A percentile compares a stretch with the other conserved stretches of the same genome.
Evolutionary conservation across 2,888 invertebrate genomes (phyloP).

Genomic region (Tyria jacobaeae): DNA sequence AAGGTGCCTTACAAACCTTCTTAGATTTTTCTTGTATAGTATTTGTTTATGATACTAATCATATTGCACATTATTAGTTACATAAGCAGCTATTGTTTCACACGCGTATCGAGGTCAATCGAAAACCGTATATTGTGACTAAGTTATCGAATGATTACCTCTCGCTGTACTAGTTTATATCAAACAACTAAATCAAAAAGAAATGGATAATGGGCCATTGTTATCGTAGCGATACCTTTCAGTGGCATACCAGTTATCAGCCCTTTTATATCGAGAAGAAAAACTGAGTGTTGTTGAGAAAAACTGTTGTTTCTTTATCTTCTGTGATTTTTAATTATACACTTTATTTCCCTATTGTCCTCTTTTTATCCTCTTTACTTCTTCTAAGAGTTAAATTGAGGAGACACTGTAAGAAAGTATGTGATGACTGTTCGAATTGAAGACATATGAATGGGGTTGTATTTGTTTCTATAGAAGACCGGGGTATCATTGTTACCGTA

Average conservation of each 20-base stretch:
- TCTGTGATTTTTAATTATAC: background rate
- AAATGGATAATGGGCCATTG: slow-evolving; percentile 9
- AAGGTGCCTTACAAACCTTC: background rate
- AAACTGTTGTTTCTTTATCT: background rate
- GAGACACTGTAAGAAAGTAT: background rate
- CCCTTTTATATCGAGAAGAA: background rate
- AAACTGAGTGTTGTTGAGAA: background rate
- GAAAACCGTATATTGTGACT: slow-evolving; percentile 19
- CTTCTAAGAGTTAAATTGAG: background rate
- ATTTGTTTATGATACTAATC: slow-evolving; percentile 24
- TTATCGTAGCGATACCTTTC: slow-evolving; percentile 7
- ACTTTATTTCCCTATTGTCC: too few relatives aligned
- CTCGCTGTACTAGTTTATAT: slow-evolving; percentile 12
- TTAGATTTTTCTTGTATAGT: too few relatives aligned
- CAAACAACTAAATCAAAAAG: slow-evolving; percentile 3
- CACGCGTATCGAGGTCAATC: slow-evolving; percentile 28
- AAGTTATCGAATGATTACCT: slow-evolving; percentile 22
- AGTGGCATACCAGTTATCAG: slow-evolving; percentile 2
- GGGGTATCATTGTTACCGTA: background rate
- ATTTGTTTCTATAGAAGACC: background rate
- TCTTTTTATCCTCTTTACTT: too few relatives aligned
- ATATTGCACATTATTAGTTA: slow-evolving; percentile 18
- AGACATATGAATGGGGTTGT: background rate
- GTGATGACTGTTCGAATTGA: background rate
- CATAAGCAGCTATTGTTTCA: slow-evolving; percentile 31